These are phyloP conservation scores for Polia nebulosa DNA, from an alignment of 2,888 invertebrate genomes.

Conservation along the genomic window DNA sequence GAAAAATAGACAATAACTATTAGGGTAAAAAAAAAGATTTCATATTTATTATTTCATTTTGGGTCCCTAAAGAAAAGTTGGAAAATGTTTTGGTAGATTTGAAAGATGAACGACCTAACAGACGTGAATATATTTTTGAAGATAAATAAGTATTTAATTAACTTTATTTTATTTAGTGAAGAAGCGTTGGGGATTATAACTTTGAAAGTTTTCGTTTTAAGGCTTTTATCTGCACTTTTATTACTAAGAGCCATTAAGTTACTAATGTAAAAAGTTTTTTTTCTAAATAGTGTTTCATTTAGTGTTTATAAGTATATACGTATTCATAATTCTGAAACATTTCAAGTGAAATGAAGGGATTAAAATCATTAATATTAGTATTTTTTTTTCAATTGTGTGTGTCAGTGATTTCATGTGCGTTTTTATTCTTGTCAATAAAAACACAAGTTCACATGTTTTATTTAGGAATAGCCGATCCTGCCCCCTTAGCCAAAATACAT, in stretches of 20 bases:
- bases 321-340: no score
- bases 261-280: slow-evolving; percentile 9
- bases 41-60: background rate
- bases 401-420: no score
- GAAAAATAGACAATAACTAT: background rate
- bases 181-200: background rate
- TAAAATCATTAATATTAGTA: no score
- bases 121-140: slow-evolving; percentile 4
- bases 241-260: slow-evolving; percentile 9
- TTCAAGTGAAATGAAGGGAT: no score
- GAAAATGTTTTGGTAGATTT: background rate
- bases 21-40: background rate
- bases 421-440: no score
- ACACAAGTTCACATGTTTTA: no score
- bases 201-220: background rate
- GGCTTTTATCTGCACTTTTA: slow-evolving; percentile 11
- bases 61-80: background rate
- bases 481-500: no score
- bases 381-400: no score
- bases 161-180: slow-evolving; percentile 15
- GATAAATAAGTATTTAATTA: slow-evolving; percentile 4
- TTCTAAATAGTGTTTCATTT: no score
- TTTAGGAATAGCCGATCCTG: no score
- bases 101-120: background rate
- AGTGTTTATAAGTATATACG: no score